These are phyloP conservation scores for Hypothenemus hampei DNA, from an alignment of 1,140 invertebrate species.

Conservation along the genomic window DNA sequence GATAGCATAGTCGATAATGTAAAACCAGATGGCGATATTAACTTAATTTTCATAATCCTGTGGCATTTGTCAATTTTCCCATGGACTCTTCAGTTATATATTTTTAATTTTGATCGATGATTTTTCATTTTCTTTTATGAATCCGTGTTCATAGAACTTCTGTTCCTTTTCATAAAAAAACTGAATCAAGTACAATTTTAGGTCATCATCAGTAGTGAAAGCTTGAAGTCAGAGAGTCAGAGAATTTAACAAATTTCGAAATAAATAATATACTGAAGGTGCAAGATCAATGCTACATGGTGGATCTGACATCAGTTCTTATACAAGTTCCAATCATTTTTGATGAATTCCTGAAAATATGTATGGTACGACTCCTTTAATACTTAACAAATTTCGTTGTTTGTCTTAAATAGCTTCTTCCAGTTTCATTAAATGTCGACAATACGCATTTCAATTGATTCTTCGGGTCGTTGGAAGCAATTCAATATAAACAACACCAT, in stretches of 20 bases:
- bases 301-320: not conserved
- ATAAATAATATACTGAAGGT: not conserved
- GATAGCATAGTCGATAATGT: too few relatives aligned
- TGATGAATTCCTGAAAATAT: not conserved
- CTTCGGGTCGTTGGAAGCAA: not conserved
- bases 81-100: too few relatives aligned
- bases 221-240: not conserved
- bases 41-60: too few relatives aligned
- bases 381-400: not conserved
- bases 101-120: too few relatives aligned
- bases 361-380: not conserved
- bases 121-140: too few relatives aligned
- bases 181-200: not conserved
- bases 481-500: not conserved
- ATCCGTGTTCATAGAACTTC: too few relatives aligned
- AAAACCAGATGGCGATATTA: too few relatives aligned
- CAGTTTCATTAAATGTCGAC: not conserved
- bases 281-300: not conserved
- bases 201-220: not conserved
- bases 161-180: not conserved
- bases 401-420: not conserved
- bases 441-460: not conserved
- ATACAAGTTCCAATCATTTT: not conserved
- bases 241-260: not conserved
- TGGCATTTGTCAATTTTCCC: too few relatives aligned